Evolutionary conservation across 2,888 invertebrate genomes (phyloP), one percentile per base, ranked within the genome.

Genomic region (Esperia sulphurella): DNA sequence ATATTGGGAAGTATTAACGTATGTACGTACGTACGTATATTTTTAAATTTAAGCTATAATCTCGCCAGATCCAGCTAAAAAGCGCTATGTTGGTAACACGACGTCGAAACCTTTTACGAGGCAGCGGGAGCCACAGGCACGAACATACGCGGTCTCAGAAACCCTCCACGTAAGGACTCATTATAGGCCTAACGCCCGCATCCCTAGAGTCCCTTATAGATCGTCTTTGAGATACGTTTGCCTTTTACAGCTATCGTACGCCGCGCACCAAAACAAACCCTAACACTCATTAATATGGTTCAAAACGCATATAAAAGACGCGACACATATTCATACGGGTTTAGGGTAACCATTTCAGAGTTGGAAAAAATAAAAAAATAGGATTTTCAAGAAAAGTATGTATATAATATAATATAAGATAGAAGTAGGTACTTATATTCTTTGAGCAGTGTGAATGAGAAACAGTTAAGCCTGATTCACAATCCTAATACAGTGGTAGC

Each of bases 251-350:
- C 64, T 67, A 41, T 14, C 14, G 49, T 31, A 41, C 8, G 31
- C 45, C 49, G 41, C 73, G 69, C 46, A 55, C 71, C 54, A 82
- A 85, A 83, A 69, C 76, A 68, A 65, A 60, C 83, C 74, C 74
- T 87, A 83, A 61, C 54, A 59, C 73, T 65, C 61, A 80, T 75
- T 74, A 73, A 75, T 81, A 88, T 70, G 81, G 78, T 71, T 71
- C 73, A 75, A 74, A 81, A 68, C 63, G 60, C 67, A 58, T 71
- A 64, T 69, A 65, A 47, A 65, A 54, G 56, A 55, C 46, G 45
- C 45, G 57, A 66, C 65, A 73, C 66, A 68, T 75, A 75, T 70
- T 73, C 61, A 55, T 63, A 55, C 31, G 31, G 31, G 31, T n/a
- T 6, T 35, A 35, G 35, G 35, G 35, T 21, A 21, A 21, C 21